phyloP scores from a whole-genome alignment of 2,888 invertebrate species.

The Stenodema calcarata region DNA sequence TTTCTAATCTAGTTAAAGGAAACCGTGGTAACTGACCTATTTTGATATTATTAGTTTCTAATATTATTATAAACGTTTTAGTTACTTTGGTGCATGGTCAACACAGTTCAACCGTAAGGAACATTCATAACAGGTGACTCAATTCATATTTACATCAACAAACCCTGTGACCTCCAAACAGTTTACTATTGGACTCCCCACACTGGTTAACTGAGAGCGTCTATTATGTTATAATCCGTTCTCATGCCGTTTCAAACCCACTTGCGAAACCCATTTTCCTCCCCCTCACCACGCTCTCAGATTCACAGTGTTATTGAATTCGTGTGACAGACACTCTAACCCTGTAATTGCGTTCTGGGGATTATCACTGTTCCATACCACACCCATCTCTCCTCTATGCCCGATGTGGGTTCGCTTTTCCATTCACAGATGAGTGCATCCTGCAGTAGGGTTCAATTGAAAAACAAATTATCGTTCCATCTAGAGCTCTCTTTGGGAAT shows the following conservation, averaged over 20 bases:
- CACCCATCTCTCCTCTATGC: background rate
- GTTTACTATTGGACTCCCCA: background rate
- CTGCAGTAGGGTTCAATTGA: background rate
- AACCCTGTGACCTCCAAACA: no score
- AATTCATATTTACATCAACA: no score
- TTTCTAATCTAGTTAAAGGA: background rate
- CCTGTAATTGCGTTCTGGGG: background rate
- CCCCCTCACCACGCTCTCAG: background rate
- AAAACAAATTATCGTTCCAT: background rate
- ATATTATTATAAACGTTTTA: no score
- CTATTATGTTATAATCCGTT: background rate
- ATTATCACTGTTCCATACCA: background rate
- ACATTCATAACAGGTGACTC: no score
- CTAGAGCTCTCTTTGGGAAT: background rate
- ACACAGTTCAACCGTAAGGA: no score
- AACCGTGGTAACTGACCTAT: no score
- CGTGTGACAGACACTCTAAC: background rate
- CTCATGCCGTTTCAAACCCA: background rate
- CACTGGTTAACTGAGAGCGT: background rate
- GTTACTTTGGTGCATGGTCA: no score
- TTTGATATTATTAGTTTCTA: no score
- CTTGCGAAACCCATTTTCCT: background rate
- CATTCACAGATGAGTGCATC: slow-evolving; percentile 4
- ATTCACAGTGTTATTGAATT: background rate
- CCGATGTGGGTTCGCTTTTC: background rate